Evolutionary conservation across 1,140 invertebrate species (phyloP), one percentile per base, ranked within the genome.

Genomic region (Carposina sasakii): DNA sequence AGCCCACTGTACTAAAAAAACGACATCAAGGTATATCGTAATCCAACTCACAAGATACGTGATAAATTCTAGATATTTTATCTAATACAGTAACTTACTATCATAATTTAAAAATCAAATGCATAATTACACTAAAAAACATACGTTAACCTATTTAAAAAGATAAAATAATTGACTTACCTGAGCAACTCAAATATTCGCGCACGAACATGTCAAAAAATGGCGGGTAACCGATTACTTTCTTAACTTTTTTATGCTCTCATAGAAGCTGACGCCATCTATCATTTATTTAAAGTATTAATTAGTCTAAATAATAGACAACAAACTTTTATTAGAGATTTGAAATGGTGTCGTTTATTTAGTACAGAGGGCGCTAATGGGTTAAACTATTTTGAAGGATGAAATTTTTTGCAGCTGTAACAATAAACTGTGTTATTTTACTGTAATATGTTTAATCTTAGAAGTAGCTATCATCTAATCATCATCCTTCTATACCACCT

Each of bases 361-460:
- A 9, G 41, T 30, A 30, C 28, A 44, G 24, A 21, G 23, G 28
- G 16, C 41, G 28, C 12, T 30, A 30, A 31, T 44, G 41, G 33
- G 33, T 36, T 36, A 36, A 36, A n/a, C n/a, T n/a, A n/a, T n/a
- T n/a, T n/a, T n/a, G n/a, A n/a, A n/a, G n/a, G n/a, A n/a, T n/a
- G n/a, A n/a, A n/a, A n/a, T n/a, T n/a, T n/a, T n/a, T n/a, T n/a
- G n/a, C n/a, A n/a, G n/a, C n/a, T n/a, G n/a, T n/a, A n/a, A n/a
- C n/a, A n/a, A n/a, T n/a, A n/a, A n/a, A n/a, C n/a, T n/a, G n/a
- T n/a, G n/a, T n/a, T n/a, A n/a, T n/a, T n/a, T n/a, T n/a, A n/a
- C n/a, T n/a, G n/a, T n/a, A n/a, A n/a, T n/a, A n/a, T n/a, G n/a
- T n/a, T n/a, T n/a, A n/a, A n/a, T n/a, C n/a, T n/a, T n/a, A n/a